Evolutionary conservation across 23 tunicate species (phyloP), one percentile per base, ranked within the genome.

Genomic region (Trididemnum miniatum): DNA sequence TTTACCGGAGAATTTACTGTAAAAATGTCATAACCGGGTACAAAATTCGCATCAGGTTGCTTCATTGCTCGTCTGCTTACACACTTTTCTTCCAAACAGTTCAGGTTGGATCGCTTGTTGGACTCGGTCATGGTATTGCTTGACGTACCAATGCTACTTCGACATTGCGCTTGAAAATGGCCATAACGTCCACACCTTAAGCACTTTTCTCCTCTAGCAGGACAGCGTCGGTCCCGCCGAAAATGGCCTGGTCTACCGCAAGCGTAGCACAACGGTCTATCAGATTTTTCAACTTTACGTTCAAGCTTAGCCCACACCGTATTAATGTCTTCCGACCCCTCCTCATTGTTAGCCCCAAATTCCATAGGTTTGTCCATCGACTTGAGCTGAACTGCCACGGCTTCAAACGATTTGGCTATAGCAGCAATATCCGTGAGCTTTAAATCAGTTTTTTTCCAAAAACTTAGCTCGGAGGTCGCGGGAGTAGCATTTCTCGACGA

Each of bases 181-280:
- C 54, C 54, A 44, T 7, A 7, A 7, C 15, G 5, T n/a, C 29
- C 71, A 24, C 31, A 25, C 20, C 9, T 7, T 9, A 25, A 9
- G 31, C 71, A 64, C 20, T 9, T 15, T 64, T 64, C 20, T 25
- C 31, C 7, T 27, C 20, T 64, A 9, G 71, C n/a, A 24, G 71
- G 71, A 64, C 71, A 64, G 7, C 20, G 71, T n/a, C 20, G 9
- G n/a, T 64, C 31, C 9, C 20, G 31, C 71, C 20, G 29, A 25
- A 64, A 24, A 64, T 64, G 71, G 9, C 71, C 71, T 9, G n/a
- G 71, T 64, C 20, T 64, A 7, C n/a, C 71, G 31, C 71, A 64
- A 27, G 31, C 71, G 71, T 64, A 64, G 31, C 71, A 64, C 15
- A 15, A 44, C 9, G 54, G 15, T 44, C 54, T 9, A 7, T 15